These are phyloP conservation scores for Mastomys natalensis DNA, from an alignment of 2,113 vertebrate genomes.

Conservation along the genomic window DNA sequence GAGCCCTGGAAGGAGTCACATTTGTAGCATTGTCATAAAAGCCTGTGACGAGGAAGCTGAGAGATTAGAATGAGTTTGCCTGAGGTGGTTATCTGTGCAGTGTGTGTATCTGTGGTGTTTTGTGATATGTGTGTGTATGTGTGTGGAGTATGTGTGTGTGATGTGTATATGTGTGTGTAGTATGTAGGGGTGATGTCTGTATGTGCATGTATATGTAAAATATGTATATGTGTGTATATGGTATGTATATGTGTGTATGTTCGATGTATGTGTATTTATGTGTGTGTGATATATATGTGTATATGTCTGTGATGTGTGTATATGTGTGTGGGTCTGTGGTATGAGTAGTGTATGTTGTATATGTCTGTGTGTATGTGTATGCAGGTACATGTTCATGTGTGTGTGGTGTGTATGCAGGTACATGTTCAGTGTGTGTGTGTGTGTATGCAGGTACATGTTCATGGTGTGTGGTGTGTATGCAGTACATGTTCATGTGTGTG, in stretches of 20 bases:
- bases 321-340: background rate
- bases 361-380: background rate
- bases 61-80: background rate
- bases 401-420: background rate
- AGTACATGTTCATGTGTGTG: too few species aligned
- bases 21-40: background rate
- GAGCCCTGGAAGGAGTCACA: background rate
- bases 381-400: background rate
- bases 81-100: background rate
- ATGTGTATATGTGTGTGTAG: background rate
- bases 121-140: background rate
- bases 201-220: background rate
- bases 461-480: background rate
- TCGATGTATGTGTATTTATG: background rate
- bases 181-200: background rate
- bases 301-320: background rate
- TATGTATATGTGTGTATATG: background rate
- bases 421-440: too few species aligned
- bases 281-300: background rate
- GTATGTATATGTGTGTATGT: background rate
- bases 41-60: background rate
- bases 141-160: background rate
- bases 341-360: background rate
- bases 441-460: background rate
- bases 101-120: background rate